Conservation (phyloP, 2,113 vertebrate genomes). For the Siniperca knerii region DNA sequence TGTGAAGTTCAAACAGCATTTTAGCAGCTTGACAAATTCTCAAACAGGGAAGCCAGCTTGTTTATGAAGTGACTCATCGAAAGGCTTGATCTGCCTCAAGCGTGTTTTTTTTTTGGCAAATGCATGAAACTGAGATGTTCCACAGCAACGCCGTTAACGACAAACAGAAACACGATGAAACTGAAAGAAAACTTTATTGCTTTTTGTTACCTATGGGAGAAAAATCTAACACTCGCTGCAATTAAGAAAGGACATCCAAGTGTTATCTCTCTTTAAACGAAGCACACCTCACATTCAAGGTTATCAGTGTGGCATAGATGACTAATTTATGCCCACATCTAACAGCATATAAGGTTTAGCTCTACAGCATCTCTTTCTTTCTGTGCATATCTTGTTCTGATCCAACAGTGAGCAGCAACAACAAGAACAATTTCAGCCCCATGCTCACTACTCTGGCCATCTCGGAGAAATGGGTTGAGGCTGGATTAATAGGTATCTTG, state of each 20-base stretch:
- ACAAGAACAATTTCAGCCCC: constrained; percentile 2
- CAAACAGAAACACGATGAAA: constrained; percentile 51
- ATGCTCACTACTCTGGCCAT: constrained; percentile 14
- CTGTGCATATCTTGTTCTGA: not conserved
- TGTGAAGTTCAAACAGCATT: constrained; percentile 63
- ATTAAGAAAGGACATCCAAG: constrained; percentile 12
- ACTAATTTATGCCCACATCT: constrained; percentile 28
- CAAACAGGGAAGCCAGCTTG: constrained; percentile 40
- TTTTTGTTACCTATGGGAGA: constrained; percentile 14
- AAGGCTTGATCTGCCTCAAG: constrained; percentile 48
- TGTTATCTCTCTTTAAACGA: constrained; percentile 28
- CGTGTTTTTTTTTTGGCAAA: constrained; percentile 47
- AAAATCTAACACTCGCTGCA: not conserved
- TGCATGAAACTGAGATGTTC: constrained; percentile 36
- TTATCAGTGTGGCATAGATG: constrained; percentile 46
- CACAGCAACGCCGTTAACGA: constrained; percentile 7
- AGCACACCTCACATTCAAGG: constrained; percentile 38
- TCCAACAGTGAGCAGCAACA: constrained; percentile 19
- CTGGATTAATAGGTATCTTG: constrained; percentile 64
- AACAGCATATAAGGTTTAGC: constrained; percentile 30
- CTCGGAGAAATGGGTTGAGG: constrained; percentile 44
- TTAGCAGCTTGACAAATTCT: constrained; percentile 59
- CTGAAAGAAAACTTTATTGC: constrained; percentile 42
- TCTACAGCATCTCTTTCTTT: constrained; percentile 15
- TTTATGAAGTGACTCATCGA: constrained; percentile 51